Conservation (phyloP, 2,888 invertebrate genomes). For the Agriopis aurantiaria region DNA sequence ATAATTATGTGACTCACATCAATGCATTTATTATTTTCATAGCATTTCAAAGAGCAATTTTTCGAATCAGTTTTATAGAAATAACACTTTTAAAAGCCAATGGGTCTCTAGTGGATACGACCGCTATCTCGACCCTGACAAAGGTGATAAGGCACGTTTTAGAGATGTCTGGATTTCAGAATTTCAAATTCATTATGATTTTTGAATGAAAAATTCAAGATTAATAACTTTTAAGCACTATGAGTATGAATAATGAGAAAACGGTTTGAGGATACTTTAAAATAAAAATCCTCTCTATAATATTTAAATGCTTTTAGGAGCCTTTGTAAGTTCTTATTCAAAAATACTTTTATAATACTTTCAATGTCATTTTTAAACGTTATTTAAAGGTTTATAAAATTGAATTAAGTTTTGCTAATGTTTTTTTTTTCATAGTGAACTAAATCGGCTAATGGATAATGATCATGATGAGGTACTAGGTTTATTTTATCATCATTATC, state of each 20-base stretch:
- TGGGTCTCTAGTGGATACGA: slow-evolving; percentile 17
- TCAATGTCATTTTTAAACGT: no score
- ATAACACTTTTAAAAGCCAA: slow-evolving; percentile 7
- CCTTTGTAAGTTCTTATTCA: no score
- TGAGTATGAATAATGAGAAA: neutral
- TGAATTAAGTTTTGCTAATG: no score
- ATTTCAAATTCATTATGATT: slow-evolving; percentile 8
- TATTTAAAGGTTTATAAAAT: no score
- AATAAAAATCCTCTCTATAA: no score
- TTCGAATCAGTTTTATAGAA: neutral
- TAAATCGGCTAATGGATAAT: no score
- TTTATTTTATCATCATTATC: no score
- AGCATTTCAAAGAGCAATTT: neutral
- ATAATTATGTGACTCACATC: neutral
- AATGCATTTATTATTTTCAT: neutral
- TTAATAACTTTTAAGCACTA: neutral
- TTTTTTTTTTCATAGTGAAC: no score
- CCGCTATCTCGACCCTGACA: neutral
- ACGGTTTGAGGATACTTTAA: no score
- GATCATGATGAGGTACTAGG: no score
- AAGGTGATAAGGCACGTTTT: slow-evolving; percentile 27
- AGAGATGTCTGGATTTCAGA: slow-evolving; percentile 20
- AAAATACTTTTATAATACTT: no score
- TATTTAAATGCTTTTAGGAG: no score
- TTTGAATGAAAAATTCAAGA: slow-evolving; percentile 2